Evolutionary conservation across 2,797 vertebrate species (phyloP).

Genomic region (Phrynocephalus vlangalii): DNA sequence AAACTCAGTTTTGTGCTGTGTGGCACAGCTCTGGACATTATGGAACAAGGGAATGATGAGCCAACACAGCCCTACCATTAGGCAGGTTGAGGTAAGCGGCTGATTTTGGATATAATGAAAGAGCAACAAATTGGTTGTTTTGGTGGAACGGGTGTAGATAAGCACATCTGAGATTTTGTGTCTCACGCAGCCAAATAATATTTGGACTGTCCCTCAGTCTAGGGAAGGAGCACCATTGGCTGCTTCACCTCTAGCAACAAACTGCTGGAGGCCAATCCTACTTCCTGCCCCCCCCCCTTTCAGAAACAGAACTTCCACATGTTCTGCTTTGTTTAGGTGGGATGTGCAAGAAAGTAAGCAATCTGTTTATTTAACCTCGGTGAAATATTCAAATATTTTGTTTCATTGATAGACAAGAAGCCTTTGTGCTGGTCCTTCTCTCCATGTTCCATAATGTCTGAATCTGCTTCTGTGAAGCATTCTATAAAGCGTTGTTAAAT

Average conservation of each 20-base stretch:
- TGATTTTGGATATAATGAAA: neutral
- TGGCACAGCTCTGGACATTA: neutral
- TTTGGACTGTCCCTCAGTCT: neutral
- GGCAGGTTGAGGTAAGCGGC: neutral
- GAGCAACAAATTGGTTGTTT: neutral
- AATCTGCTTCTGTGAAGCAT: neutral
- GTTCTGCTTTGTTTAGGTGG: neutral
- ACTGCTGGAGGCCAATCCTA: neutral
- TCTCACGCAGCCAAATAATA: neutral
- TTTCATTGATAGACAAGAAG: neutral
- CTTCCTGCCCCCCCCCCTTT: neutral
- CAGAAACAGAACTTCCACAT: neutral
- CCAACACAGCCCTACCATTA: neutral
- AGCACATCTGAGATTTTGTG: neutral
- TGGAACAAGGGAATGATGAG: neutral
- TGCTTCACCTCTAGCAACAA: neutral
- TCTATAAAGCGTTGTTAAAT: neutral
- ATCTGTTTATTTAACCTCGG: neutral
- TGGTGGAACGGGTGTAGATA: neutral
- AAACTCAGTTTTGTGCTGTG: neutral
- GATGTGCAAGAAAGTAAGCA: neutral
- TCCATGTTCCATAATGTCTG: neutral
- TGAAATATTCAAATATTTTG: neutral
- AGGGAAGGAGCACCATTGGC: neutral
- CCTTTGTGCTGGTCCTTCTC: neutral